phyloP scores from a whole-genome alignment of 2,797 vertebrate species.

The Myotis daubentonii region DNA sequence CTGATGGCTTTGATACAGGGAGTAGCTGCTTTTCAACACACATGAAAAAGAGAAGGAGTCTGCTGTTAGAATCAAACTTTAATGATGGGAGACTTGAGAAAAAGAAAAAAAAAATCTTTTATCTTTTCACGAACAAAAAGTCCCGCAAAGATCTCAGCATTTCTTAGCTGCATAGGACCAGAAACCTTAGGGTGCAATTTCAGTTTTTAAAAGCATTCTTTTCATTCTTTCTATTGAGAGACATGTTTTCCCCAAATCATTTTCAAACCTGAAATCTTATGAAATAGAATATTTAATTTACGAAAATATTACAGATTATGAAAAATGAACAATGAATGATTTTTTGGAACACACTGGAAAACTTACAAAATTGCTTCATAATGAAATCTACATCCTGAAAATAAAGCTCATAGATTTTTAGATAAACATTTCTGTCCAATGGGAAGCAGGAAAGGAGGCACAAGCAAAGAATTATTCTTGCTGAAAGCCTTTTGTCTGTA shows the following conservation, averaged over 20 bases:
- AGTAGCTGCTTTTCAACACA: slow-evolving; percentile 93
- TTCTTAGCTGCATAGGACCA: slow-evolving; percentile 60
- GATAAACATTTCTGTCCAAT: background rate
- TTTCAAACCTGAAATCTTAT: slow-evolving; percentile 24
- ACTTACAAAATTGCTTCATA: background rate
- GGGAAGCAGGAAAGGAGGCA: background rate
- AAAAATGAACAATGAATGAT: background rate
- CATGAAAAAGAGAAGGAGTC: slow-evolving; percentile 88
- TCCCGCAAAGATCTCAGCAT: slow-evolving; percentile 78
- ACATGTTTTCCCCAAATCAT: slow-evolving; percentile 48
- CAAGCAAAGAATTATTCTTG: background rate
- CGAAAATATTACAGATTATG: slow-evolving; percentile 8
- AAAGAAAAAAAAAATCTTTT: slow-evolving; percentile 85
- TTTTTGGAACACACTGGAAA: background rate
- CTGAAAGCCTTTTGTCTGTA: background rate
- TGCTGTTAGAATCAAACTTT: slow-evolving; percentile 88
- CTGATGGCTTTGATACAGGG: slow-evolving; percentile 99
- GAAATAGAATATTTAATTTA: slow-evolving; percentile 49
- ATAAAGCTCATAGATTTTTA: slow-evolving; percentile 17
- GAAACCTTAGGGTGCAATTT: slow-evolving; percentile 59
- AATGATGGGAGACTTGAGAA: slow-evolving; percentile 86
- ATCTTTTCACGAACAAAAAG: slow-evolving; percentile 83
- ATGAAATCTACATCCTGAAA: slow-evolving; percentile 41
- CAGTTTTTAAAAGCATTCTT: slow-evolving; percentile 70
- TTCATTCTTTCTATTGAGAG: slow-evolving; percentile 71